These are phyloP conservation scores for Nibea coibor DNA, from an alignment of 2,113 vertebrate genomes.

Conservation along the genomic window DNA sequence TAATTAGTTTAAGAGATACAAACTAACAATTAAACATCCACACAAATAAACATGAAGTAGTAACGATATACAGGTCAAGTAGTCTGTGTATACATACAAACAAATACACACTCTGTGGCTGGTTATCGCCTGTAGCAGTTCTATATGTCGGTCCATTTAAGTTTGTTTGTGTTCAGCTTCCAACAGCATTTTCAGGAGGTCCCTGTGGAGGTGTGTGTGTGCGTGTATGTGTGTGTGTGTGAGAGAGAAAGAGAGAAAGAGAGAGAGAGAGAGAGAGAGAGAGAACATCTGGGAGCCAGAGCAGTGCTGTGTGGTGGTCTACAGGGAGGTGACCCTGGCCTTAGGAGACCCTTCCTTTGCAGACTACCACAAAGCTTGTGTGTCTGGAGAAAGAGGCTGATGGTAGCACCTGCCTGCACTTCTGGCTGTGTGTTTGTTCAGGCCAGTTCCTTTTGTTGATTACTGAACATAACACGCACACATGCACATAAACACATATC, in stretches of 20 bases:
- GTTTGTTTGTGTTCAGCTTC: slow-evolving; percentile 75
- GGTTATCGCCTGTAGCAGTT: slow-evolving; percentile 86
- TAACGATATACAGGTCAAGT: slow-evolving; percentile 8
- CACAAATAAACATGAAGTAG: slow-evolving; percentile 23
- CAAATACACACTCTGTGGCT: slow-evolving; percentile 66
- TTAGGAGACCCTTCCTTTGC: slow-evolving; percentile 83
- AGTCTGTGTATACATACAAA: slow-evolving; percentile 22
- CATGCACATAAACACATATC: not conserved
- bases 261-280: slow-evolving; percentile 74
- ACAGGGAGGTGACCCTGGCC: slow-evolving; percentile 84
- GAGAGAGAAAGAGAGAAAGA: slow-evolving; percentile 60
- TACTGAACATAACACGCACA: slow-evolving; percentile 59
- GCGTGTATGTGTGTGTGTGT: slow-evolving; percentile 24
- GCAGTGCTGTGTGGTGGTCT: slow-evolving; percentile 86
- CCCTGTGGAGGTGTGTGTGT: not conserved
- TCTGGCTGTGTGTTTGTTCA: slow-evolving; percentile 86
- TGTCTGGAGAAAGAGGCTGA: slow-evolving; percentile 74
- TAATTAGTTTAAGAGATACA: slow-evolving; percentile 20
- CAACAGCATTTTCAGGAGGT: slow-evolving; percentile 40
- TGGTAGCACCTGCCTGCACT: slow-evolving; percentile 86
- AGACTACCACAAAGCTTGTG: slow-evolving; percentile 71
- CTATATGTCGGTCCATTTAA: slow-evolving; percentile 62
- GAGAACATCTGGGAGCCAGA: slow-evolving; percentile 88
- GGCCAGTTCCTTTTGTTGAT: slow-evolving; percentile 80
- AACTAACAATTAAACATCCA: not conserved